These are phyloP conservation scores for Noctua pronuba DNA, from an alignment of 2,888 invertebrate genomes.

Conservation along the genomic window DNA sequence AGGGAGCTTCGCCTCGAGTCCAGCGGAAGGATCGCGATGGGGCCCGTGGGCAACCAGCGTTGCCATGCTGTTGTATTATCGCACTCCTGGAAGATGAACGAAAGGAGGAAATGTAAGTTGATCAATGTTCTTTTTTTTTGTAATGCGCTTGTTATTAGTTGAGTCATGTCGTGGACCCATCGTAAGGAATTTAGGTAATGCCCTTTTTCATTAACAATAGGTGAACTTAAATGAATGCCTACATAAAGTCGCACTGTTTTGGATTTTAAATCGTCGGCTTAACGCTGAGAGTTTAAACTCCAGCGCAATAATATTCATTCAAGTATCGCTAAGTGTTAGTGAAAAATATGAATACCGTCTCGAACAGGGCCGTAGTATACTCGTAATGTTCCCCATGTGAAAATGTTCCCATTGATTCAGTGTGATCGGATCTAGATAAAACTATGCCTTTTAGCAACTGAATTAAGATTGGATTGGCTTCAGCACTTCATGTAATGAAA, in stretches of 20 bases:
- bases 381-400: no score
- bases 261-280: not conserved
- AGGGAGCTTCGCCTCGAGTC: conserved; percentile 94
- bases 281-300: not conserved
- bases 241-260: not conserved
- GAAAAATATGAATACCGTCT: not conserved
- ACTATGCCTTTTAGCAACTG: no score
- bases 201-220: not conserved
- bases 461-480: no score
- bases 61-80: conserved; percentile 98
- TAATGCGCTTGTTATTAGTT: not conserved
- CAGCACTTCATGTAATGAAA: not conserved
- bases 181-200: not conserved
- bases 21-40: conserved; percentile 97
- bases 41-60: conserved; percentile 97
- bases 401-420: not conserved
- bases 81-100: conserved; percentile 87
- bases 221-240: not conserved
- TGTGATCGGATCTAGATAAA: no score
- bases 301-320: no score
- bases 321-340: not conserved
- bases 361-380: not conserved
- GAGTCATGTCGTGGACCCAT: not conserved
- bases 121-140: not conserved
- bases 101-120: conserved; percentile 1